Base-by-base conservation (phyloP, 2,797 vertebrate species). In the Sphenopsis melanotis region DNA sequence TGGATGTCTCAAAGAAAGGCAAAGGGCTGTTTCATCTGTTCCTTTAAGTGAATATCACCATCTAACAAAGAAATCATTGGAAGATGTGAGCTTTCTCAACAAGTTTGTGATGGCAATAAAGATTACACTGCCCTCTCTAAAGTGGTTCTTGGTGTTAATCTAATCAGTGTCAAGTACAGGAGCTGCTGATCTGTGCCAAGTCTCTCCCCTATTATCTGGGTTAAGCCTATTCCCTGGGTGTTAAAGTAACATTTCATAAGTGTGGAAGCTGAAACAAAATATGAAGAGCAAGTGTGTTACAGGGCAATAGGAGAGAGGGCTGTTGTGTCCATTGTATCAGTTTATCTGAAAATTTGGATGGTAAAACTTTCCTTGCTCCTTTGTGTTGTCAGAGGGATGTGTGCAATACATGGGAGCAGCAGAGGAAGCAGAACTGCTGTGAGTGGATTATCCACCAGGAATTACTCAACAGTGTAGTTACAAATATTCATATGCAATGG, bases 161-260 rank as follows among this genome's bases (percentile, higher is more conserved):
- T 72, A 87, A 88, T 93, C 92, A 61, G 46, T 75, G 65, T 65
- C 82, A 83, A 91, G 69, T 41, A 57, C 60, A 65, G 81, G 64
- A 80, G 87, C 61, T 85, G 69, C 23, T 85, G 65, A 18, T 69
- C 27, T 59, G 46, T 90, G 80, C 84, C 68, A 83, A 61, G 69
- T 41, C 18, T 59, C 27, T 83, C 39, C 57, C 60, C 81, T 64
- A 1, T 87, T 85, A 65, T 72, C 55, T 88, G 72, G 11, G 21
- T 57, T 49, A 57, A 85, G 39, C 29, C 69, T 41, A 2, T 64
- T 88, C 49, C 36, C 42, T 52, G 27, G 23, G 21, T 71, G 46
- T 68, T 80, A 42, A 93, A 82, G n/a, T 56, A 42, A 23, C 3
- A 12, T 80, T 81, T 82, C 0, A 0, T 10, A 36, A 79, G 26